These are phyloP conservation scores for Ptilonorhynchus violaceus DNA, from an alignment of 2,113 vertebrate species.

Conservation along the genomic window DNA sequence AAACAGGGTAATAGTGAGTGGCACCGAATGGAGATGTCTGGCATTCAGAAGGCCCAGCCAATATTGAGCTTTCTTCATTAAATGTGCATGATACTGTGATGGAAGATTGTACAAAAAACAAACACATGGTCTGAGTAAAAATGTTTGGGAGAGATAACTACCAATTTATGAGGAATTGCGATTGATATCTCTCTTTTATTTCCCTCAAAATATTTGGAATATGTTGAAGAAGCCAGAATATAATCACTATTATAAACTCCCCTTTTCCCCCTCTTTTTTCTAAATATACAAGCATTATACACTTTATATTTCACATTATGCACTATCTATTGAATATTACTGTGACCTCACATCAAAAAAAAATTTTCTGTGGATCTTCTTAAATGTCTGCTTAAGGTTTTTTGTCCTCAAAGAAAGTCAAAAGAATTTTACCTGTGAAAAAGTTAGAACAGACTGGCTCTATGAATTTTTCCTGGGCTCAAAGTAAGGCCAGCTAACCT, in stretches of 20 bases:
- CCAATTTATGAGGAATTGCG: neutral
- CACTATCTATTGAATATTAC: neutral
- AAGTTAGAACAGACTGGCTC: neutral
- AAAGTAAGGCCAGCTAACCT: neutral
- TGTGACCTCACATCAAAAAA: neutral
- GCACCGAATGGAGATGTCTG: neutral
- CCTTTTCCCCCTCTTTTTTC: fast-evolving
- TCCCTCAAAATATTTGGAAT: neutral
- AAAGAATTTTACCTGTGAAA: neutral
- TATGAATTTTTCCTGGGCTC: neutral
- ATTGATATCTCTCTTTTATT: neutral
- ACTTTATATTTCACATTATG: neutral
- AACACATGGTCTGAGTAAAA: neutral
- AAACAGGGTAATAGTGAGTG: slow-evolving; percentile 5
- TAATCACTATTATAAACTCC: neutral
- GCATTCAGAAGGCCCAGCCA: neutral
- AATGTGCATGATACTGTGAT: neutral
- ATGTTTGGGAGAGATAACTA: neutral
- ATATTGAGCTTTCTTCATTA: neutral
- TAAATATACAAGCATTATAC: neutral
- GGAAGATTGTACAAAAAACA: neutral
- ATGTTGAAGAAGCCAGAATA: neutral
- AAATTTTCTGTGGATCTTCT: neutral
- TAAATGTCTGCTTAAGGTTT: neutral
- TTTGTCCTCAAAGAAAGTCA: neutral